Evolutionary conservation across 2,888 invertebrate species (phyloP).

Genomic region (Oeneis ivallda): DNA sequence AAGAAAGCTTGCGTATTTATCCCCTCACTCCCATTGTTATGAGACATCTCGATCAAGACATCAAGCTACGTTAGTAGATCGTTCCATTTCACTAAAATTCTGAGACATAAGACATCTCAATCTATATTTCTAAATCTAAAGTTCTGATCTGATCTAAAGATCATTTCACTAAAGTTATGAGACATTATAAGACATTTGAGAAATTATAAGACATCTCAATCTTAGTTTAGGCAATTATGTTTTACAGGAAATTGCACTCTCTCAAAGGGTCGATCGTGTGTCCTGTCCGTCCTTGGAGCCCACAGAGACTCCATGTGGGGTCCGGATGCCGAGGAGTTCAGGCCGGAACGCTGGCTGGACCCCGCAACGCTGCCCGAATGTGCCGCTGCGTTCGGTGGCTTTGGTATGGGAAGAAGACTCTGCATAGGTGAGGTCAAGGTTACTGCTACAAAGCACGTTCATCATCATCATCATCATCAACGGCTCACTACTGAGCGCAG

Average conservation of each 20-base stretch:
- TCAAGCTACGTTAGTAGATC: constrained; percentile 57
- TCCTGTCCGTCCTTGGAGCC: constrained; percentile 47
- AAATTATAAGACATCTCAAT: no score
- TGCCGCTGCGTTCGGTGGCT: constrained; percentile 45
- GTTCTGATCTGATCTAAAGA: no score
- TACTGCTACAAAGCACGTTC: no score
- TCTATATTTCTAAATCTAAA: no score
- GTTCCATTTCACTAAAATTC: no score
- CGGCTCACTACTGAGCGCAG: no score
- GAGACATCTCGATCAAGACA: constrained; percentile 54
- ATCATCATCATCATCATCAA: no score
- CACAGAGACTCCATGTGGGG: constrained; percentile 53
- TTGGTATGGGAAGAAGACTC: constrained; percentile 47
- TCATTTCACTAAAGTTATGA: no score
- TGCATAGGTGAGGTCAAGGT: constrained; percentile 53
- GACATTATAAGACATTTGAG: no score
- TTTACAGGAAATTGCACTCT: constrained; percentile 47
- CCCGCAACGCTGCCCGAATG: constrained; percentile 39
- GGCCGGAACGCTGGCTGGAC: constrained; percentile 55
- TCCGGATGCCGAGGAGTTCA: constrained; percentile 47
- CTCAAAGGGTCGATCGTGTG: constrained; percentile 45
- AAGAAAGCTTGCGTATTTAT: constrained; percentile 61
- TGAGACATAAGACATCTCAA: no score
- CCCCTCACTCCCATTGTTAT: constrained; percentile 59
- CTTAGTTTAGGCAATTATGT: neutral